Percentiles rank a stretch among this genome's conserved stretches.
These are phyloP conservation scores for Bellardia bayeri DNA, from an alignment of 2,888 invertebrate species.

Conservation along the genomic window DNA sequence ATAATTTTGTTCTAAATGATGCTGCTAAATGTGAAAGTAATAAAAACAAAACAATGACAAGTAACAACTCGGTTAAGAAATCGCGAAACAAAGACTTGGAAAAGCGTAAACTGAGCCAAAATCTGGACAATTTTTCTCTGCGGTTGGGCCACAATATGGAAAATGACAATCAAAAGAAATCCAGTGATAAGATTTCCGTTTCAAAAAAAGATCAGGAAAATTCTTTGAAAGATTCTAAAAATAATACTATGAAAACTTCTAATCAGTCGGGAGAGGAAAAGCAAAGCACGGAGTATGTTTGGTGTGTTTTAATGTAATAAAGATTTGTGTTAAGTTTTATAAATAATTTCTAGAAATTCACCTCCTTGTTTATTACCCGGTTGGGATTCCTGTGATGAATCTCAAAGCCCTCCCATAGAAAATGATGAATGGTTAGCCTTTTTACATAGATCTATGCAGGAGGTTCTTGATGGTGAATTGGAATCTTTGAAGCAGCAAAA, in stretches of 20 bases:
- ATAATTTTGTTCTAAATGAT: conserved; percentile 79
- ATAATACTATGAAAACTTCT: conserved; percentile 76
- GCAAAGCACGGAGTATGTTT: conserved; percentile 79
- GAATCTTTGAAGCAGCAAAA: conserved; percentile 90
- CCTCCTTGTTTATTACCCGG: conserved; percentile 83
- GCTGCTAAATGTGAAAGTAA: conserved; percentile 1
- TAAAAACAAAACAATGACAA: conserved; percentile 25
- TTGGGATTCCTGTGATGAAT: conserved; percentile 85
- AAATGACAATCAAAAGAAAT: conserved; percentile 77
- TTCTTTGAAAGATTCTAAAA: conserved; percentile 59
- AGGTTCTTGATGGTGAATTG: conserved; percentile 92
- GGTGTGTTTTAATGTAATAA: not conserved
- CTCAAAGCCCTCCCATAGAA: conserved; percentile 89
- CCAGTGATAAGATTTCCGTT: conserved; percentile 77
- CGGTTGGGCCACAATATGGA: conserved; percentile 75
- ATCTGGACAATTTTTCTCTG: conserved; percentile 83
- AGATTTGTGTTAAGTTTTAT: not conserved
- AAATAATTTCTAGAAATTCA: conserved; percentile 78
- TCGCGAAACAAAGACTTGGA: conserved; percentile 82
- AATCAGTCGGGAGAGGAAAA: conserved; percentile 81
- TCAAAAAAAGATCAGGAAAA: conserved; percentile 75
- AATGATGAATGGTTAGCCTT: conserved; percentile 95
- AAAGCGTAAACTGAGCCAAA: conserved; percentile 84
- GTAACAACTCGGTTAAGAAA: conserved; percentile 70
- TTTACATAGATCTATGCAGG: conserved; percentile 91